These are phyloP conservation scores for Anas capensis DNA, from an alignment of 2,797 vertebrate species.

Conservation along the genomic window DNA sequence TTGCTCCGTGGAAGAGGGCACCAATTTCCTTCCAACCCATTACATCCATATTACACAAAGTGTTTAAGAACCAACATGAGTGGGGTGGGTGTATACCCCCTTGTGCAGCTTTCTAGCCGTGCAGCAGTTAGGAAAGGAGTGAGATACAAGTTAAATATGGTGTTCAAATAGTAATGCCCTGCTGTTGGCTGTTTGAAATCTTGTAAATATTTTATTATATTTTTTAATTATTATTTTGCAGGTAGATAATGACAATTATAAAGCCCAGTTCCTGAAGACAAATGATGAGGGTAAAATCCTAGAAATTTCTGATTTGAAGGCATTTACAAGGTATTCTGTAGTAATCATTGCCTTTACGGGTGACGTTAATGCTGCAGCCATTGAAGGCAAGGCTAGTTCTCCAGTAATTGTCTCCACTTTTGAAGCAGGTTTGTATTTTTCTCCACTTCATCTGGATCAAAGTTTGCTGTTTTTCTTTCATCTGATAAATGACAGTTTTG, in stretches of 20 bases:
- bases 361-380: slow-evolving; percentile 78
- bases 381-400: slow-evolving; percentile 86
- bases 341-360: slow-evolving; percentile 90
- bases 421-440: slow-evolving; percentile 87
- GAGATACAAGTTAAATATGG: neutral
- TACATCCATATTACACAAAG: rapidly evolving
- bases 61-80: neutral
- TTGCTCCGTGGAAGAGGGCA: neutral
- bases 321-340: slow-evolving; percentile 91
- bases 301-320: slow-evolving; percentile 87
- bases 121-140: neutral
- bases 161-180: neutral
- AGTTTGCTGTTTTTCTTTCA: neutral
- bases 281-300: slow-evolving; percentile 85
- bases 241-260: slow-evolving; percentile 85
- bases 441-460: neutral
- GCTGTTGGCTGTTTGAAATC: neutral
- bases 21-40: neutral
- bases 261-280: slow-evolving; percentile 82
- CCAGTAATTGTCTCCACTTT: slow-evolving; percentile 86
- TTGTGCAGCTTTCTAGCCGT: neutral
- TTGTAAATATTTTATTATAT: neutral
- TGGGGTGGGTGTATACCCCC: rapidly evolving
- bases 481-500: neutral
- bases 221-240: slow-evolving; percentile 56